Evolutionary conservation across 1,140 invertebrate species (phyloP).

Genomic region (Trachymyrmex cornetzi): DNA sequence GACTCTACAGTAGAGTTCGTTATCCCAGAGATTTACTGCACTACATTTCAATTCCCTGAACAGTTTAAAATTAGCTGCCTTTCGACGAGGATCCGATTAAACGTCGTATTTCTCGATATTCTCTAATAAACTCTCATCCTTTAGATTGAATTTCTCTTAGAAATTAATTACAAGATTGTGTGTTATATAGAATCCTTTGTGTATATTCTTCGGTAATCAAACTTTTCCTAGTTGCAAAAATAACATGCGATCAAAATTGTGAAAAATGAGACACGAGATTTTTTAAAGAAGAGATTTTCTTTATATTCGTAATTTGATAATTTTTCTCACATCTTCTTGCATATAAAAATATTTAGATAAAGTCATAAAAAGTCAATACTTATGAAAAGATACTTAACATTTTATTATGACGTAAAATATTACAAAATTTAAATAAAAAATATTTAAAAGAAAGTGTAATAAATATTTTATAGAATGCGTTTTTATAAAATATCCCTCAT

Average conservation of each 20-base stretch:
- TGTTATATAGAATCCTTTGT: not conserved
- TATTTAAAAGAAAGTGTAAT: not conserved
- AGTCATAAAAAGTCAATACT: not conserved
- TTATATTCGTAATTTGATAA: not conserved
- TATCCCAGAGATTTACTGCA: constrained; percentile 18
- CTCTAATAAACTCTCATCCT: not conserved
- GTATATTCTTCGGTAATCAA: not conserved
- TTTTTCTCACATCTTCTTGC: not conserved
- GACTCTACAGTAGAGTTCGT: not conserved
- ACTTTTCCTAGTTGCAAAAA: not conserved
- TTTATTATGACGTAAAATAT: constrained; percentile 3
- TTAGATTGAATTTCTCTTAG: not conserved
- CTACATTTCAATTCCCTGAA: not conserved
- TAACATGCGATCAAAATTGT: not conserved
- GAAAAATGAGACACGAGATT: not conserved
- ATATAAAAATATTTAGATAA: not conserved
- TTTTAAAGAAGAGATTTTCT: too few relatives aligned
- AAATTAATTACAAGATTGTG: not conserved
- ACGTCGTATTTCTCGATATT: not conserved
- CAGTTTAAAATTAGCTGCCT: constrained; percentile 2
- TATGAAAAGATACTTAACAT: not conserved
- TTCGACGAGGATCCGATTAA: not conserved
- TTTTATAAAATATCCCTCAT: not conserved
- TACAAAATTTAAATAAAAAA: not conserved
- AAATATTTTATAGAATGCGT: not conserved